phyloP scores from a whole-genome alignment of 2,888 invertebrate species.

The Ellobium chinense region DNA sequence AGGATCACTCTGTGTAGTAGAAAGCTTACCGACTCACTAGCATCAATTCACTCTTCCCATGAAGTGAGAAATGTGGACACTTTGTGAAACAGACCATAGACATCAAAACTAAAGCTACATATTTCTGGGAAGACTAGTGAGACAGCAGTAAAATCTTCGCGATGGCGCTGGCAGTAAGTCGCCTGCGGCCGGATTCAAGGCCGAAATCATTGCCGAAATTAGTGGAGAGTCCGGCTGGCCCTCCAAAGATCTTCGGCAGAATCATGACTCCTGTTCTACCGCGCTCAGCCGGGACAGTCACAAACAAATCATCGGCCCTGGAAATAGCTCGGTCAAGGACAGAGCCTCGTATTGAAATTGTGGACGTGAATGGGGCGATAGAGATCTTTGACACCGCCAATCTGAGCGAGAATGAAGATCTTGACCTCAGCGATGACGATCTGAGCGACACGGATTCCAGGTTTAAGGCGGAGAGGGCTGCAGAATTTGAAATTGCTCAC shows the following conservation, averaged over 20 bases:
- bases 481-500: constrained; percentile 69
- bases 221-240: constrained; percentile 32
- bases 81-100: too few species aligned
- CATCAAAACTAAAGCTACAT: too few species aligned
- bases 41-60: too few species aligned
- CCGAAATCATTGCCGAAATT: constrained; percentile 38
- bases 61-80: too few species aligned
- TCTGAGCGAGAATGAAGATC: not conserved
- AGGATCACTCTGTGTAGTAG: too few species aligned
- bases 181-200: not conserved
- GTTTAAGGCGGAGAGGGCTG: constrained; percentile 58
- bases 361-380: constrained; percentile 5
- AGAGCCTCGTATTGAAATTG: constrained; percentile 1
- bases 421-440: not conserved
- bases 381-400: not conserved
- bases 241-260: constrained; percentile 27
- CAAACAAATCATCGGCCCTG: not conserved
- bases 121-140: too few species aligned
- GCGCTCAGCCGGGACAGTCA: constrained; percentile 15
- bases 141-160: too few species aligned
- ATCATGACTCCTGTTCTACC: constrained; percentile 43
- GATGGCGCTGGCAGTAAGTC: constrained; percentile 34
- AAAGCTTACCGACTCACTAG: too few species aligned
- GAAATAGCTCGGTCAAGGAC: not conserved
- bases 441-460: constrained; percentile 34